Percentiles rank a stretch among this genome's conserved stretches.
phyloP scores from a whole-genome alignment of 2,113 vertebrate species.

The Gymnocephalus cernua region DNA sequence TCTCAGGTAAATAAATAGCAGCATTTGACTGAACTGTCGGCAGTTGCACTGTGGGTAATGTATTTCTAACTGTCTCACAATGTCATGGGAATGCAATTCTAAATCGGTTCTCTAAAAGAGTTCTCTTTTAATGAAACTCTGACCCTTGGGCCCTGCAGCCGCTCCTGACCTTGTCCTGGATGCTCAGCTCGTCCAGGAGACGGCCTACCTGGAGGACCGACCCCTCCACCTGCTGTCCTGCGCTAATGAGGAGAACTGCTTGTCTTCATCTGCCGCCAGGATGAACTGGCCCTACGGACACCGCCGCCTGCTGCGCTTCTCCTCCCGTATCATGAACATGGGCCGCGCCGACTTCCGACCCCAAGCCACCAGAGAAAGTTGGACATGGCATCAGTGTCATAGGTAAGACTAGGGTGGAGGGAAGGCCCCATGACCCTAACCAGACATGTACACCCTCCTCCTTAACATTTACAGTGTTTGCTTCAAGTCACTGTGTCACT shows the following conservation, averaged over 20 bases:
- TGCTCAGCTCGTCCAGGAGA: constrained; percentile 93
- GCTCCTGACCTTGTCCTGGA: constrained; percentile 95
- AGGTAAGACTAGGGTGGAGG: constrained; percentile 79
- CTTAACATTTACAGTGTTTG: background rate
- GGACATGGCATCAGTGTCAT: constrained; percentile 99
- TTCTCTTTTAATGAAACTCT: background rate
- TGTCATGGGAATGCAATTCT: background rate
- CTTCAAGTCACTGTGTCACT: background rate
- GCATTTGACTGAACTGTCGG: too few species aligned
- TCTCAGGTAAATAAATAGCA: too few species aligned
- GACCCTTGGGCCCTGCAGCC: constrained; percentile 74
- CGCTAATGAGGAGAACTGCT: constrained; percentile 95
- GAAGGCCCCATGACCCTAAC: background rate
- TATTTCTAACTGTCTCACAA: background rate
- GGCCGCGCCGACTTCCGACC: constrained; percentile 95
- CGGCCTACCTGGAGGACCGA: constrained; percentile 95
- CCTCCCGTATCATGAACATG: constrained; percentile 95
- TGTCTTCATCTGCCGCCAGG: constrained; percentile 89
- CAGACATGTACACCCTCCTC: background rate
- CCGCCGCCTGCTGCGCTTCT: constrained; percentile 96
- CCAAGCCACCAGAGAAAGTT: constrained; percentile 89
- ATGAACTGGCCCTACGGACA: constrained; percentile 96
- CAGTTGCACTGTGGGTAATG: background rate
- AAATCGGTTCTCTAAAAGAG: too few species aligned
- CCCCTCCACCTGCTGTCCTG: constrained; percentile 93